A percentile compares a stretch with the other conserved stretches of the same genome.
Evolutionary conservation across 2,113 vertebrate species (phyloP).

Genomic region (Pachycephala philippinensis): DNA sequence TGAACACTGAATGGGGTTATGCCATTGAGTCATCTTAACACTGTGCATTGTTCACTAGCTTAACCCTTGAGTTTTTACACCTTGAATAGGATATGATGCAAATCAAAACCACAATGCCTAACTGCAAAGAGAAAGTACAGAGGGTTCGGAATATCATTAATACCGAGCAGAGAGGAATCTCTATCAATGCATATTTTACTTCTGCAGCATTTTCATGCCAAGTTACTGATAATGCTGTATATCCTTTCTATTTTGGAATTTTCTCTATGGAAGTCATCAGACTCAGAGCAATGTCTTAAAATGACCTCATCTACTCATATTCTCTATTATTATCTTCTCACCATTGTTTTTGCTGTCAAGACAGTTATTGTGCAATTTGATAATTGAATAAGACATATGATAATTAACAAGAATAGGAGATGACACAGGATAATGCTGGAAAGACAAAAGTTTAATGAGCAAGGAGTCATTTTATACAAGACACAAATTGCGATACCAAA

Average conservation of each 20-base stretch:
- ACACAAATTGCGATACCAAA: neutral
- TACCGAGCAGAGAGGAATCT: neutral
- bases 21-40: neutral
- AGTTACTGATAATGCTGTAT: neutral
- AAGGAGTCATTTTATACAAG: neutral
- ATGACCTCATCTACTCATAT: neutral
- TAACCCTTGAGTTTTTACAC: neutral
- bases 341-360: neutral
- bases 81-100: neutral
- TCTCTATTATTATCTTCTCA: neutral
- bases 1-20: neutral
- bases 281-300: neutral
- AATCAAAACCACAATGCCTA: neutral
- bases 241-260: neutral
- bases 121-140: neutral
- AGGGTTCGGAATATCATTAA: neutral
- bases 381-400: neutral
- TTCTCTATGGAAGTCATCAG: neutral
- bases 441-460: neutral
- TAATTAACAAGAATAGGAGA: neutral
- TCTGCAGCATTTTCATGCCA: neutral
- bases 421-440: neutral
- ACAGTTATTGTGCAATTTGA: neutral
- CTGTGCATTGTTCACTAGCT: neutral
- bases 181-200: neutral